Base-by-base conservation (phyloP, 2,113 vertebrate genomes). In the Mirza zaza region DNA sequence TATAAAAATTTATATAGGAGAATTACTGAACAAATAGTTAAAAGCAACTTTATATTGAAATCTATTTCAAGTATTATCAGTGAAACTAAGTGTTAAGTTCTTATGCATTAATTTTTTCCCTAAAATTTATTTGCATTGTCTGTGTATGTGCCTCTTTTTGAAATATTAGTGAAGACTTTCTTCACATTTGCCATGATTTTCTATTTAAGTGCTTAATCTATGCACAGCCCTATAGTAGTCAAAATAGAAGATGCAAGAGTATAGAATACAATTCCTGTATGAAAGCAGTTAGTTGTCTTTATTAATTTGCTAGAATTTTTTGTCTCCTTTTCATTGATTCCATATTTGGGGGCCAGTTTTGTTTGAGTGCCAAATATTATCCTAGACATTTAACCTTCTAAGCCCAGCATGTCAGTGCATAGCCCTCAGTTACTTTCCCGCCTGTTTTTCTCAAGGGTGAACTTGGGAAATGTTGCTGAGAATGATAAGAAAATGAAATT, bases 1-100 rank as follows among this genome's bases (percentile, higher is more conserved):
- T 59, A 52, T 95, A 25, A 96, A 96, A 97, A 50, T 50, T 92
- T 57, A 73, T 12, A 91, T 75, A 42, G 81, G 18, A 73, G 25
- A 88, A 52, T 76, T 96, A 2, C 48, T 82, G 14, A 92, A 71
- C 61, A 96, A 91, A 89, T n/a, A 85, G 2, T 82, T 87, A 8
- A 59, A 82, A 93, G 77, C 95, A 87, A 65, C 50, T 91, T 70
- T 85, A 32, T 61, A 17, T 91, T 92, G 77, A 77, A 81, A 75
- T 95, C 65, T 92, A 3, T 59, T 76, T 1, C 67, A 61, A 79
- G 36, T 93, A 52, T 36, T 79, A 18, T 85, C 65, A 87, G 34
- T 82, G 61, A 91, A 96, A 94, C 36, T 90, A 32, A 90, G 29
- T 75, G 9, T 88, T 93, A 9, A 29, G 29, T 87, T 96, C 52